These are phyloP conservation scores for Mimumesa dahlbomi DNA, from an alignment of 2,888 invertebrate species.

Conservation along the genomic window DNA sequence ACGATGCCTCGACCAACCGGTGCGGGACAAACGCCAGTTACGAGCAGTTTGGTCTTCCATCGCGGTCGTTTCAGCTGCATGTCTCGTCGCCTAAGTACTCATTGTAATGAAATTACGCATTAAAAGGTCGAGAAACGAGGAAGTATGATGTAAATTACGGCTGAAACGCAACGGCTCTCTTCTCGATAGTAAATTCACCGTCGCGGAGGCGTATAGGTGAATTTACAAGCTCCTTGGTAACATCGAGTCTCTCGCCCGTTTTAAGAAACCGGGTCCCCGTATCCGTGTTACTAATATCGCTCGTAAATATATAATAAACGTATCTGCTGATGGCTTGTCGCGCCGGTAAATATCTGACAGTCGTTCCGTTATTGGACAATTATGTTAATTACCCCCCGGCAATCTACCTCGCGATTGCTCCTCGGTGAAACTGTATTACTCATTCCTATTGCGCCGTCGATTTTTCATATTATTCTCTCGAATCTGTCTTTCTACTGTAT, in stretches of 20 bases:
- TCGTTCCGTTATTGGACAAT: constrained; percentile 20
- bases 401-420: background rate
- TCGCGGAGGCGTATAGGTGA: constrained; percentile 54
- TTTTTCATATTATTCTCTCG: no score
- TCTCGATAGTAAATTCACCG: constrained; percentile 60
- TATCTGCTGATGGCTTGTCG: constrained; percentile 18
- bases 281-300: constrained; percentile 39
- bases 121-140: constrained; percentile 67
- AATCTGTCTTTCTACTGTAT: no score
- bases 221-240: constrained; percentile 57
- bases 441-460: no score
- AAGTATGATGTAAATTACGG: constrained; percentile 64
- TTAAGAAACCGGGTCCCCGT: constrained; percentile 48
- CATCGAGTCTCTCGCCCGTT: constrained; percentile 42
- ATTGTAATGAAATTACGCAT: constrained; percentile 62
- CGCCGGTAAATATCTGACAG: constrained; percentile 13
- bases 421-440: background rate
- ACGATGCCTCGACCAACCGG: background rate
- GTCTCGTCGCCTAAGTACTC: constrained; percentile 23
- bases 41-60: constrained; percentile 21
- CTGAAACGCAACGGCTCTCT: constrained; percentile 42
- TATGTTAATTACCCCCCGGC: constrained; percentile 17
- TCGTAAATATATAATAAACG: constrained; percentile 40
- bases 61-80: constrained; percentile 4
- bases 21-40: constrained; percentile 8